Evolutionary conservation across 2,113 vertebrate genomes (phyloP).

Genomic region (human): DNA sequence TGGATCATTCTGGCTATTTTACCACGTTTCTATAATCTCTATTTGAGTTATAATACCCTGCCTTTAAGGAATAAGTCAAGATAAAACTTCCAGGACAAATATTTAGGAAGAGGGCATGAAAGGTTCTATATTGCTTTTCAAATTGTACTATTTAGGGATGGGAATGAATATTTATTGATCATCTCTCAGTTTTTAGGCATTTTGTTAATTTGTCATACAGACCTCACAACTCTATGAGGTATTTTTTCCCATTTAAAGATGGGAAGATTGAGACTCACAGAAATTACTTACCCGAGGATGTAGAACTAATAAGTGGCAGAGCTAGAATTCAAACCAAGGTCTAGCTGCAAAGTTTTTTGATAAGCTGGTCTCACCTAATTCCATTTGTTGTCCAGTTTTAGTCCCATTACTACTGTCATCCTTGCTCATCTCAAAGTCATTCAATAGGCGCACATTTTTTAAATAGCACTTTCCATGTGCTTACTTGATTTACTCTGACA

Average conservation of each 20-base stretch:
- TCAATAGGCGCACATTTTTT: background rate
- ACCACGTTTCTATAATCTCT: background rate
- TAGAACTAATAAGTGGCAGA: background rate
- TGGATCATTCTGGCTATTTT: background rate
- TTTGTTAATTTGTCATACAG: slow-evolving; percentile 15
- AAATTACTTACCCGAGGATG: background rate
- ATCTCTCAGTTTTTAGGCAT: background rate
- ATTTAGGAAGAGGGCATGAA: background rate
- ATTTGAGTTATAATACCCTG: background rate
- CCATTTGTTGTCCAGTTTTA: background rate
- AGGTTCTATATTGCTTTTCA: background rate
- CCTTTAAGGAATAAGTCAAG: slow-evolving; percentile 26
- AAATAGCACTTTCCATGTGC: background rate
- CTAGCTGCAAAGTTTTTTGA: background rate
- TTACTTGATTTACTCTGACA: background rate
- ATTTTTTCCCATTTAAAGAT: background rate
- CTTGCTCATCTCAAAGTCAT: background rate
- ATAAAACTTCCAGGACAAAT: slow-evolving; percentile 11
- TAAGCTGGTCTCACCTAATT: background rate
- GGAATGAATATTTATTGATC: background rate
- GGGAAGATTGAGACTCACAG: background rate
- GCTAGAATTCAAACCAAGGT: slow-evolving; percentile 10
- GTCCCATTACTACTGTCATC: background rate
- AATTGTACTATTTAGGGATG: background rate
- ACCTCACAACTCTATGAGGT: background rate